Evolutionary conservation across 2,888 invertebrate species (phyloP).

Genomic region (Pristionchus mayeri): DNA sequence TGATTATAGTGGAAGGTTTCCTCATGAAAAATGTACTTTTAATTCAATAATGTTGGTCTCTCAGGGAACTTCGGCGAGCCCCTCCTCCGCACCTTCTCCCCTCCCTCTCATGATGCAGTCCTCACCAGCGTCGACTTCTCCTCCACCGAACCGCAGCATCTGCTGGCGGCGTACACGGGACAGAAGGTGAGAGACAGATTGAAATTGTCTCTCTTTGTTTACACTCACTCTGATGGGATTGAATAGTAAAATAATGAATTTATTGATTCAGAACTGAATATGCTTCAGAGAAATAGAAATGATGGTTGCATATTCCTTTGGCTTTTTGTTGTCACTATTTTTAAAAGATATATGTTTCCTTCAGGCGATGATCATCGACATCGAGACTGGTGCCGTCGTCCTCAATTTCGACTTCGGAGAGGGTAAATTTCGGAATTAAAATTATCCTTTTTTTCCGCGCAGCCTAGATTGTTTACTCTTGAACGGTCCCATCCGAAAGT

Average conservation of each 20-base stretch:
- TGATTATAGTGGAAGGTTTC: too few species aligned
- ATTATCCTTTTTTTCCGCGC: not conserved
- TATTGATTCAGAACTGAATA: too few species aligned
- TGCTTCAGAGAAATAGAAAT: too few species aligned
- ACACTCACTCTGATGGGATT: too few species aligned
- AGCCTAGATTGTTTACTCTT: not conserved
- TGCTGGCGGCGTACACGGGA: conserved; percentile 90
- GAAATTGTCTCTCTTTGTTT: too few species aligned
- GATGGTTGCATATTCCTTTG: too few species aligned
- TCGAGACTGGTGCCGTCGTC: conserved; percentile 89
- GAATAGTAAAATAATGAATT: too few species aligned
- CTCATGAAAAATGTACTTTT: too few species aligned
- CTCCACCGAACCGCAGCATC: conserved; percentile 88
- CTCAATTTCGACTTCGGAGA: conserved; percentile 84
- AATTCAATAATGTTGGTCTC: too few species aligned
- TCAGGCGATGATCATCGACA: conserved; percentile 87
- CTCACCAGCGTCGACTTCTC: conserved; percentile 97
- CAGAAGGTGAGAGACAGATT: conserved; percentile 25
- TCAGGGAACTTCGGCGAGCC: conserved; percentile 82
- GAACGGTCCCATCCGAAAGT: too few species aligned
- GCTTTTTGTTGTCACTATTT: too few species aligned
- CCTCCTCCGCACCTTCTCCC: conserved; percentile 87
- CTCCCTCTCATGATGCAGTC: conserved; percentile 80
- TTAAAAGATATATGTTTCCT: not conserved
- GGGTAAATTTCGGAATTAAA: conserved; percentile 62